These are phyloP conservation scores for Rhinogobio ventralis DNA, from an alignment of 2,797 vertebrate genomes.

Conservation along the genomic window DNA sequence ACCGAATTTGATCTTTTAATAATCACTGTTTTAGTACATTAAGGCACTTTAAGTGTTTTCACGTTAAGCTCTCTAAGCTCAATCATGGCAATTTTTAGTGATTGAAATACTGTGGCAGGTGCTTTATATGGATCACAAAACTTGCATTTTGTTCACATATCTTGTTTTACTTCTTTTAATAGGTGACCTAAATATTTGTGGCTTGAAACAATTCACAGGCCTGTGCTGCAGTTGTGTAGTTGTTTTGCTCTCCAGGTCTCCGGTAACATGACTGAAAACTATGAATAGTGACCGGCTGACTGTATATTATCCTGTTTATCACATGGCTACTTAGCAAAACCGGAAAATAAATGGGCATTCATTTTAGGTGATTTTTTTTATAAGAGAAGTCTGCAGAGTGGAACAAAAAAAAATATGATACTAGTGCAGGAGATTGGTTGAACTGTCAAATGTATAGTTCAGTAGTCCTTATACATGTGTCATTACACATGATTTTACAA, in stretches of 20 bases:
- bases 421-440: too few species aligned
- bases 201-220: not conserved
- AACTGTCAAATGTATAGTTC: not conserved
- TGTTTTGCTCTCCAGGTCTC: not conserved
- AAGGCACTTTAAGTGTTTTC: too few species aligned
- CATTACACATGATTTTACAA: not conserved
- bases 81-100: too few species aligned
- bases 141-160: too few species aligned
- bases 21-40: too few species aligned
- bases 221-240: not conserved
- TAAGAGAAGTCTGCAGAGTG: not conserved
- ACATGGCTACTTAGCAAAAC: not conserved
- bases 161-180: not conserved
- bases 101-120: too few species aligned
- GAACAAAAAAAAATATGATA: not conserved
- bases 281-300: not conserved
- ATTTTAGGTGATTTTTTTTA: not conserved
- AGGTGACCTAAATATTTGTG: not conserved
- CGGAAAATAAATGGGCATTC: not conserved
- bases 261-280: not conserved
- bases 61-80: too few species aligned
- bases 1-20: too few species aligned
- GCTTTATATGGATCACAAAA: too few species aligned
- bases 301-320: not conserved
- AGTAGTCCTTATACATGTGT: not conserved